Evolutionary conservation across 2,797 vertebrate genomes (phyloP), one percentile per base, ranked within the genome.

Genomic region (Melopsittacus undulatus): DNA sequence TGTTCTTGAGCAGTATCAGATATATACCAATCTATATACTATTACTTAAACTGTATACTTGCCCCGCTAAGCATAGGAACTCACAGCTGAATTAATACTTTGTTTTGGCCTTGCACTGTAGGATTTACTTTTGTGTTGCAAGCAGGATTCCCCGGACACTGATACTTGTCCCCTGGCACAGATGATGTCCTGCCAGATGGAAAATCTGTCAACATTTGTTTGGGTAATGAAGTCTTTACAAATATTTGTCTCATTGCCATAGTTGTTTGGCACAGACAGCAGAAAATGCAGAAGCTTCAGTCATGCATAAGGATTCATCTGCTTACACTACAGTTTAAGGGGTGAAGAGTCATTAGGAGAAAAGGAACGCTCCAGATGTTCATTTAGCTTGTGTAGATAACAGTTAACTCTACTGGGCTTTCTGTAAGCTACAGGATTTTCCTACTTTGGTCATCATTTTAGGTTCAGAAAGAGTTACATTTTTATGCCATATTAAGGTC

Each of bases 141-240:
- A 91, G 40, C 77, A 85, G 89, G 86, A 56, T 80, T 91, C 82
- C 80, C 87, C 68, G 85, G 94, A 87, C 89, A 63, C 73, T 63
- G 76, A 45, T 22, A 52, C 52, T 87, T 75, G 84, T 79, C 63
- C 91, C 73, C 76, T 93, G 83, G 85, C 94, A 92, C 79, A 91
- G 92, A 89, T 95, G 80, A 82, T 96, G 91, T 95, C 91, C 95
- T 96, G 92, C 95, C 95, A 97, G 83, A 76, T 95, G 95, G 95
- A 95, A 94, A 90, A 91, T 92, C 88, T 94, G 91, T 91, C 92
- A 91, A 49, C 94, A 68, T 94, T 97, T 90, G 74, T 95, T 96
- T 94, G 95, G 87, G 73, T 92, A 94, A 78, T 66, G 67, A 86
- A 94, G 79, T 88, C 92, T 94, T 94, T 82, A 89, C 85, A 90